These are phyloP conservation scores for Amphiduros pacificus DNA, from an alignment of 2,888 invertebrate species.

Conservation along the genomic window DNA sequence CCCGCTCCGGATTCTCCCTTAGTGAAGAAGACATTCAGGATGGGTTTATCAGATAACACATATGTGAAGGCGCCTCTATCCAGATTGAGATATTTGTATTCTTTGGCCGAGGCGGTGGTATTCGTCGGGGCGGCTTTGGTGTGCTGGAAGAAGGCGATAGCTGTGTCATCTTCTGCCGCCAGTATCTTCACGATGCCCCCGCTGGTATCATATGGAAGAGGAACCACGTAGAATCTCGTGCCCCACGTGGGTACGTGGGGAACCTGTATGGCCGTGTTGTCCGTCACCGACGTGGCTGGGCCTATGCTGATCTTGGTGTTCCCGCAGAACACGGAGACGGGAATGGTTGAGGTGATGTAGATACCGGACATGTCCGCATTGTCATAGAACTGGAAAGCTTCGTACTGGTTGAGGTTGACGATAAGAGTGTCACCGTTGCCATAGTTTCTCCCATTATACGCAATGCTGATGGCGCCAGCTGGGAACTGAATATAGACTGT, in stretches of 20 bases:
- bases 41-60: not conserved
- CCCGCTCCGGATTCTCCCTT: not conserved
- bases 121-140: not conserved
- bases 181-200: not conserved
- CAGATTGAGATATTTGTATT: no score
- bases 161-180: not conserved
- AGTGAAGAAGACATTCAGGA: not conserved
- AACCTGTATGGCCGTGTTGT: not conserved
- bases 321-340: not conserved
- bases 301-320: not conserved
- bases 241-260: not conserved
- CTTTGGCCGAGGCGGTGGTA: not conserved
- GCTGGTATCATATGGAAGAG: not conserved
- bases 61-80: not conserved
- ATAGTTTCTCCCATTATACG: not conserved
- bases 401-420: not conserved
- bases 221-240: not conserved
- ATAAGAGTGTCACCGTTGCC: not conserved
- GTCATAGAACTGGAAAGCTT: not conserved
- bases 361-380: not conserved
- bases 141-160: not conserved
- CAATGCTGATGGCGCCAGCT: not conserved
- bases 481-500: not conserved
- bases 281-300: not conserved
- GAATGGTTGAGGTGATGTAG: not conserved